Evolutionary conservation across 2,888 invertebrate genomes (phyloP), one percentile per base, ranked within the genome.

Genomic region (Temnothorax ravouxi): DNA sequence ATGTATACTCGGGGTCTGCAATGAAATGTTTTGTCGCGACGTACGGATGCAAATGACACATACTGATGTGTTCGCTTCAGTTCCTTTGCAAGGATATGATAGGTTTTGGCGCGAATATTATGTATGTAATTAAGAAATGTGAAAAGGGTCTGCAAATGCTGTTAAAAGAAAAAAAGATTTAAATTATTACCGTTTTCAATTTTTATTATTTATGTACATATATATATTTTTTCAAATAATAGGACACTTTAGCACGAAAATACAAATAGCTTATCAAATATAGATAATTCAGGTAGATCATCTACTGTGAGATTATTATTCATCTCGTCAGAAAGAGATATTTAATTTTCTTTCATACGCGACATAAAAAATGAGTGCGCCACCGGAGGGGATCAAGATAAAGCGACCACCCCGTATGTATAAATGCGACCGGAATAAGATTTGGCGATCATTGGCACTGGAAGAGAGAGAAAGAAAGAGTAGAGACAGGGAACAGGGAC

Each of bases 401-500:
- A 75, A 75, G n/a, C 41, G 54, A 69, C 41, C 59, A 77, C 64
- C 44, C 38, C 21, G 69, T 82, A 72, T 84, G 47, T 66, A 47
- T 44, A 67, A 67, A 47, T 44, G 56, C 50, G 82, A 72, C 13
- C 54, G 82, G 75, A 81, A 72, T 54, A 72, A 75, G 76, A 64
- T 64, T 66, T 34, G 71, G 77, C 59, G 83, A 86, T 88, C 62
- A 64, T 83, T 82, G 81, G 61, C 59, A 84, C 29, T 18, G 34
- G 72, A 29, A 84, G 86, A 85, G 86, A 86, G 83, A 83, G 83
- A 34, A 6, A 34, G 34, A 34, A 34, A 34, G 34, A 34, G 6
- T 4, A 84, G 47, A 85, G 86, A 82, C 59, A 64, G 64, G 61
- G 77, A 72, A 82, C 83, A 87, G 77, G 67, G 84, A 82, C 62